Evolutionary conservation across 1,140 invertebrate genomes (phyloP).

Genomic region (Drosophila saltans): DNA sequence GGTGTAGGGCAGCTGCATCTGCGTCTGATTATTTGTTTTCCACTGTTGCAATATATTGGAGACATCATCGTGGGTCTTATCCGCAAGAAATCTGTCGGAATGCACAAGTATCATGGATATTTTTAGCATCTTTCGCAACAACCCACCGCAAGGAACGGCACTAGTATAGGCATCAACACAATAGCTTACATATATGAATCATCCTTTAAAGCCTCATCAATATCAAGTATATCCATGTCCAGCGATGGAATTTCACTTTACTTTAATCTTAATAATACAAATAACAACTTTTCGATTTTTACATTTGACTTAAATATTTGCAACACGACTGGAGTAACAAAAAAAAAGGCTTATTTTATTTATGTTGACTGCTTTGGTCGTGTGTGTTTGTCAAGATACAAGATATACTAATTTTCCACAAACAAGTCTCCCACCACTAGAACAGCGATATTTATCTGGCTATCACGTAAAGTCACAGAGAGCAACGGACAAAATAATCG

Average conservation of each 20-base stretch:
- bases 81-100: slow-evolving; percentile 73
- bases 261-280: slow-evolving; percentile 35
- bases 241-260: slow-evolving; percentile 33
- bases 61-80: slow-evolving; percentile 80
- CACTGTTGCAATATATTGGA: slow-evolving; percentile 81
- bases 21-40: slow-evolving; percentile 77
- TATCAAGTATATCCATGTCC: slow-evolving; percentile 82
- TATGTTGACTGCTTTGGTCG: slow-evolving; percentile 12
- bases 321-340: slow-evolving; percentile 27
- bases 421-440: not conserved
- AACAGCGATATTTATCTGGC: not conserved
- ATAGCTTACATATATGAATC: slow-evolving; percentile 82
- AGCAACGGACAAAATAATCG: no score
- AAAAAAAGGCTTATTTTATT: slow-evolving; percentile 46
- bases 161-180: slow-evolving; percentile 23
- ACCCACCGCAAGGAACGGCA: slow-evolving; percentile 23
- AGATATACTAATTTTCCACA: slow-evolving; percentile 55
- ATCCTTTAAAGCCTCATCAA: slow-evolving; percentile 82
- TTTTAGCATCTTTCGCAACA: slow-evolving; percentile 40
- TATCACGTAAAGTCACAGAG: not conserved
- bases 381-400: slow-evolving; percentile 36
- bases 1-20: slow-evolving; percentile 52
- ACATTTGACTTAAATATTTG: slow-evolving; percentile 44
- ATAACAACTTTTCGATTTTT: slow-evolving; percentile 23
- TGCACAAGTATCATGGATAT: slow-evolving; percentile 48